Percentiles rank a stretch among this genome's conserved stretches.
Evolutionary conservation across 2,888 invertebrate species (phyloP).

Genomic region (Eutolmus rufibarbis): DNA sequence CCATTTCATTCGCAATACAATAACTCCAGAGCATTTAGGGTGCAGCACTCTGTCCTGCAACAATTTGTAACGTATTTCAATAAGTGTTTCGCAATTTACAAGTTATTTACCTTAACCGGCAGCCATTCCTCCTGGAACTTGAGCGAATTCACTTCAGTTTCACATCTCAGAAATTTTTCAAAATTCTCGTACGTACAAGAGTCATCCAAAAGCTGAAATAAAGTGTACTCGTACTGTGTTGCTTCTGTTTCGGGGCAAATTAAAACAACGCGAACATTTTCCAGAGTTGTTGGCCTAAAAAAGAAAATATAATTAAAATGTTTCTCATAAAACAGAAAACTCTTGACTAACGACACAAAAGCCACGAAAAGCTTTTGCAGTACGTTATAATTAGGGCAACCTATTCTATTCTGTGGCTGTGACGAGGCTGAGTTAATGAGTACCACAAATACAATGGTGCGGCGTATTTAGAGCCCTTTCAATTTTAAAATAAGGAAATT

Average conservation of each 20-base stretch:
- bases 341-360: background rate
- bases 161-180: slow-evolving; percentile 39
- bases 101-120: slow-evolving; percentile 35
- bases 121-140: slow-evolving; percentile 44
- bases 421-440: background rate
- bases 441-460: background rate
- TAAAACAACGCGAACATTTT: slow-evolving; percentile 39
- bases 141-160: background rate
- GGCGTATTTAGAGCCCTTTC: background rate
- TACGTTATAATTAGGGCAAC: background rate
- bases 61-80: background rate
- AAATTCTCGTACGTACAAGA: slow-evolving; percentile 41
- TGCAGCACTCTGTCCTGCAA: slow-evolving; percentile 23
- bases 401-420: background rate
- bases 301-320: background rate
- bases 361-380: background rate
- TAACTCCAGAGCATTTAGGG: slow-evolving; percentile 42
- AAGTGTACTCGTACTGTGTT: slow-evolving; percentile 40
- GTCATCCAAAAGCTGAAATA: slow-evolving; percentile 45
- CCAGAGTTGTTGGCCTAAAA: slow-evolving; percentile 41
- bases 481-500: background rate
- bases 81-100: background rate
- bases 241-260: slow-evolving; percentile 12
- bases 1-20: slow-evolving; percentile 35
- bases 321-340: background rate